Evolutionary conservation across 2,113 vertebrate species (phyloP), one percentile per base, ranked within the genome.

Genomic region (Parotia lawesii): DNA sequence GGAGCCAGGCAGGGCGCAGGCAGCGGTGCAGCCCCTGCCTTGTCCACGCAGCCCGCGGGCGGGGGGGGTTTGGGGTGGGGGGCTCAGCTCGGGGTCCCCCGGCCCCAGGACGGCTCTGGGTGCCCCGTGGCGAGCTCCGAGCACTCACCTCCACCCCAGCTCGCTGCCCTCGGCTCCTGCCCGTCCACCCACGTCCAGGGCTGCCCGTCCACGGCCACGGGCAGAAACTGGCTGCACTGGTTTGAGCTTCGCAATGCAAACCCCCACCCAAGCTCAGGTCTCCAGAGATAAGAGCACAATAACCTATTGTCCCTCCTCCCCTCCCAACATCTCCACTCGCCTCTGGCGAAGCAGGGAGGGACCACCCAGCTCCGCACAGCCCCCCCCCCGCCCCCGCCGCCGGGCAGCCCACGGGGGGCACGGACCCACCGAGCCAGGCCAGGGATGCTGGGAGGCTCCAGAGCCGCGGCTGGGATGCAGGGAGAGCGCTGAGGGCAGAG

Each of bases 281-380:
- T 95, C 90, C 90, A 29, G 95, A 91, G 96, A 94, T 93, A 96
- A 95, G 93, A 95, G 95, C 95, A 96, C 95, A 96, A 96, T 94
- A 95, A 96, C 92, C 93, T 87, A 93, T 96, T 95, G 95, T 95
- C 92, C 95, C 87, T 95, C 84, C 93, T 84, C 93, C 89, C 79
- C 74, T 70, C 66, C 29, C 79, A 19, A 65, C 28, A 65, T 65
- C 75, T 81, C 61, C 5, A 23, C 65, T 84, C 3, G 87, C 87
- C 77, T 87, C 65, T 11, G 54, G 85, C 44, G 0, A 33, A 11
- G 54, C 62, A 6, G 37, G 67, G 67, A 83, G 83, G 88, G 95
- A 87, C 85, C 94, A 93, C 91, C 85, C 90, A 42, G 67, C 67
- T 10, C 56, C 62, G 15, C 42, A 6, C 13, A 7, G 7, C 38